These are phyloP conservation scores for Drosophila siamana DNA, from an alignment of 2,888 invertebrate species.

Conservation along the genomic window DNA sequence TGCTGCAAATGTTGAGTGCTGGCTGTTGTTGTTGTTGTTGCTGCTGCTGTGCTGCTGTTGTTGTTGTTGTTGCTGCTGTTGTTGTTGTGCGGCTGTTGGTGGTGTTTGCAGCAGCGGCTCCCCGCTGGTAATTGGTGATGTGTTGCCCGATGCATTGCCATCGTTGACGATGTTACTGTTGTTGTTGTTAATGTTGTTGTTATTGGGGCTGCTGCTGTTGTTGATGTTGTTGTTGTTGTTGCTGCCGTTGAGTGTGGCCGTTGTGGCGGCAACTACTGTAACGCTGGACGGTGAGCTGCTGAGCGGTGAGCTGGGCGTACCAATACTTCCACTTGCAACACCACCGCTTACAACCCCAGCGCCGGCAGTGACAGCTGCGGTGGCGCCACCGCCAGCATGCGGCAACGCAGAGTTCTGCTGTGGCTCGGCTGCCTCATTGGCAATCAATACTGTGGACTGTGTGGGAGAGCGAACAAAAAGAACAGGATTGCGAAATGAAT, in stretches of 20 bases:
- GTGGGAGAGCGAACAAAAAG: constrained; percentile 40
- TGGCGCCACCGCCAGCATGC: constrained; percentile 54
- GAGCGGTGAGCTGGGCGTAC: constrained; percentile 73
- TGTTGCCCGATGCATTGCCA: constrained; percentile 71
- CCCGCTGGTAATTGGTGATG: constrained; percentile 73
- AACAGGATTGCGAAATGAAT: constrained; percentile 38
- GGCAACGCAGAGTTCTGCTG: constrained; percentile 76
- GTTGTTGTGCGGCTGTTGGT: constrained; percentile 50
- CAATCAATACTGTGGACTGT: constrained; percentile 85
- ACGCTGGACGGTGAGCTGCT: constrained; percentile 75
- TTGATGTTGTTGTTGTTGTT: constrained; percentile 52
- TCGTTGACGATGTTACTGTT: constrained; percentile 50
- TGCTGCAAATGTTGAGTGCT: constrained; percentile 70
- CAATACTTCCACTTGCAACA: constrained; percentile 35
- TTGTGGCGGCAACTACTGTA: constrained; percentile 58
- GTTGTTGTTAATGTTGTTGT: constrained; percentile 26
- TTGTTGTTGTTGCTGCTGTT: constrained; percentile 30
- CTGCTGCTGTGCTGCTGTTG: constrained; percentile 31
- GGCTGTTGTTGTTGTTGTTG: constrained; percentile 50
- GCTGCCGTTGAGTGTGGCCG: constrained; percentile 55
- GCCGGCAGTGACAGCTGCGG: constrained; percentile 14
- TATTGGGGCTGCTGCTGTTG: constrained; percentile 59
- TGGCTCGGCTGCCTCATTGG: constrained; percentile 87
- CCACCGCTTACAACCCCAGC: constrained; percentile 33
- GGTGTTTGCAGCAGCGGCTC: constrained; percentile 73